phyloP scores from a whole-genome alignment of 2,113 vertebrate species.

The Jaculus jaculus region DNA sequence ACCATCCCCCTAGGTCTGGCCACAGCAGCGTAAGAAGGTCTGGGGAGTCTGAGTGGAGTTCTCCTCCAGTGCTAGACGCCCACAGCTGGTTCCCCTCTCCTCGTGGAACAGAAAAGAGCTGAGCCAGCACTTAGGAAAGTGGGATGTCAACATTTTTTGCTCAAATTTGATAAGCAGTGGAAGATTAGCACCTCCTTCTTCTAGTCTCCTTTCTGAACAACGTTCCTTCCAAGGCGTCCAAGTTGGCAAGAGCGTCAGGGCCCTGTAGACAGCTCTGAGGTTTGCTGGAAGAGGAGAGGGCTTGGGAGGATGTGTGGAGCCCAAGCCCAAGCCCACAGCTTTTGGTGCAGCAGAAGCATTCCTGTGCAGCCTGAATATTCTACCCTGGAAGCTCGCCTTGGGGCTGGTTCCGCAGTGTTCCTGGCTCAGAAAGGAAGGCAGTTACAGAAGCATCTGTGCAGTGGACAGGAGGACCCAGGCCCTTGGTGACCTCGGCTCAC shows the following conservation, averaged over 20 bases:
- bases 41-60: background rate
- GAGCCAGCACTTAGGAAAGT: conserved; percentile 74
- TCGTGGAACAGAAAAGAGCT: conserved; percentile 61
- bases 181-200: conserved; percentile 81
- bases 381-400: background rate
- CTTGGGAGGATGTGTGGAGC: background rate
- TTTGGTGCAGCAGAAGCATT: background rate
- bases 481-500: conserved; percentile 46
- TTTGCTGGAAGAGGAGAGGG: background rate
- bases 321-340: conserved; percentile 23
- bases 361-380: background rate
- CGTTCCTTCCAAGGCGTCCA: conserved; percentile 74
- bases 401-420: background rate
- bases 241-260: conserved; percentile 73
- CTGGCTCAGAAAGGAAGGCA: background rate
- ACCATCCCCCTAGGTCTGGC: background rate
- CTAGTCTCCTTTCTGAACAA: conserved; percentile 67
- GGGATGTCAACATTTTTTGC: conserved; percentile 77
- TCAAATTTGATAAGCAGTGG: conserved; percentile 72
- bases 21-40: background rate
- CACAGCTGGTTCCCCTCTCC: conserved; percentile 51
- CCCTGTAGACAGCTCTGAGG: conserved; percentile 70
- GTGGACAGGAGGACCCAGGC: conserved; percentile 3
- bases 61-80: background rate
- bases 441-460: background rate